These are phyloP conservation scores for Boloria euphrosyne DNA, from an alignment of 2,888 invertebrate species.

Conservation along the genomic window DNA sequence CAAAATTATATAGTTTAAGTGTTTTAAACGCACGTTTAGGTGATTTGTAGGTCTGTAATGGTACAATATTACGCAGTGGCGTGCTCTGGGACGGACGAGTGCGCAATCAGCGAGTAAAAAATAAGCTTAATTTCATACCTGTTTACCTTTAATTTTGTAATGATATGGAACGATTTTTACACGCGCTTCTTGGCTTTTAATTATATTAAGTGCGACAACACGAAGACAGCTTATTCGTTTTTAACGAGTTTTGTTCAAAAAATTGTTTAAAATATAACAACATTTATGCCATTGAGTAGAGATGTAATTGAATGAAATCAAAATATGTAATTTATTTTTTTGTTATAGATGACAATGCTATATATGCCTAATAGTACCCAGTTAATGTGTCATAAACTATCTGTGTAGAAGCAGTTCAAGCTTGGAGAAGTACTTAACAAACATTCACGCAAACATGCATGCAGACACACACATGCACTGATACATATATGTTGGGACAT, in stretches of 20 bases:
- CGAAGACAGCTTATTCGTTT: constrained; percentile 29
- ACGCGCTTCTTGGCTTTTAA: constrained; percentile 53
- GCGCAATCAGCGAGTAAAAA: constrained; percentile 75
- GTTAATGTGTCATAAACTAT: too few species aligned
- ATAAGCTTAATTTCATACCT: constrained; percentile 80
- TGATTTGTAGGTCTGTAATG: constrained; percentile 70
- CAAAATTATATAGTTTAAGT: constrained; percentile 79
- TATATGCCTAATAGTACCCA: too few species aligned
- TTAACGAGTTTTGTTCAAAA: not conserved
- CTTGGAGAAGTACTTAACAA: too few species aligned
- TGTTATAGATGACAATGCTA: too few species aligned
- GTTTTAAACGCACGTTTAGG: constrained; percentile 76
- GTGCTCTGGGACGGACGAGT: constrained; percentile 63
- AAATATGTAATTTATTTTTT: not conserved
- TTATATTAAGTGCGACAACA: constrained; percentile 48
- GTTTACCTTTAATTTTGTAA: constrained; percentile 78
- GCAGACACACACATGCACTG: too few species aligned
- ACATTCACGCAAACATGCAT: too few species aligned
- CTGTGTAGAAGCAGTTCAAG: too few species aligned
- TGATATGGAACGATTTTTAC: constrained; percentile 69
- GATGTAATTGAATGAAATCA: not conserved
- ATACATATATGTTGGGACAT: too few species aligned
- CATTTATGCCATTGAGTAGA: not conserved
- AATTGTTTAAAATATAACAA: not conserved
- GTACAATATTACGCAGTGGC: constrained; percentile 68